A percentile compares a stretch with the other conserved stretches of the same genome.
Evolutionary conservation across 2,113 vertebrate genomes (phyloP).

Genomic region (Procapra przewalskii): DNA sequence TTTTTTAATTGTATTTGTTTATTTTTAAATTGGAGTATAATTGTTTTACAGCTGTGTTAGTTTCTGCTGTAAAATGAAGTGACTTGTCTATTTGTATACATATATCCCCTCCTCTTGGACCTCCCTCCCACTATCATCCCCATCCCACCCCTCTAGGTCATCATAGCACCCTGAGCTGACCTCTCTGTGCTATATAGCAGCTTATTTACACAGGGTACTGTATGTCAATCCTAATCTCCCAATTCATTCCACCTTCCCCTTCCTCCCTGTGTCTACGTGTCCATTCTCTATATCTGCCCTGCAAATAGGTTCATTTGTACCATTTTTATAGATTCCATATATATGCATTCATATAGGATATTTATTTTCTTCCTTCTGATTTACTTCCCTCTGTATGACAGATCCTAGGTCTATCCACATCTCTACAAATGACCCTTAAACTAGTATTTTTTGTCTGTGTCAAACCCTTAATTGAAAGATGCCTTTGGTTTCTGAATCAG

Average conservation of each 20-base stretch:
- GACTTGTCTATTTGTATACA: not conserved
- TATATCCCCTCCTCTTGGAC: not conserved
- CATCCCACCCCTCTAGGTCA: not conserved
- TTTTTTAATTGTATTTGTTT: not conserved
- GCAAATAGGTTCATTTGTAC: not conserved
- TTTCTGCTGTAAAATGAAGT: not conserved
- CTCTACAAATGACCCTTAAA: not conserved
- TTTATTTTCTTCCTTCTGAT: not conserved
- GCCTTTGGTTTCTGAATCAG: not conserved
- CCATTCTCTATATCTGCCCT: not conserved
- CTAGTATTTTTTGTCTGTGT: not conserved
- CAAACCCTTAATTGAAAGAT: not conserved
- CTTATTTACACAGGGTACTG: not conserved
- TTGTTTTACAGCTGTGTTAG: not conserved
- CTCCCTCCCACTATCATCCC: not conserved
- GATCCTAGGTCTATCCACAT: not conserved
- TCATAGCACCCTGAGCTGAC: accelerated
- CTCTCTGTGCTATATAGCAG: not conserved
- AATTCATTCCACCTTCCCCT: not conserved
- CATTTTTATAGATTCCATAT: not conserved
- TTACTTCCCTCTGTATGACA: not conserved
- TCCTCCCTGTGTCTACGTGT: not conserved
- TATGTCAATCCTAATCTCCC: not conserved
- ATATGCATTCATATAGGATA: not conserved
- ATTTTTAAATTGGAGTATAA: not conserved